These are phyloP conservation scores for Aricia artaxerxes DNA, from an alignment of 2,888 invertebrate genomes.

Conservation along the genomic window DNA sequence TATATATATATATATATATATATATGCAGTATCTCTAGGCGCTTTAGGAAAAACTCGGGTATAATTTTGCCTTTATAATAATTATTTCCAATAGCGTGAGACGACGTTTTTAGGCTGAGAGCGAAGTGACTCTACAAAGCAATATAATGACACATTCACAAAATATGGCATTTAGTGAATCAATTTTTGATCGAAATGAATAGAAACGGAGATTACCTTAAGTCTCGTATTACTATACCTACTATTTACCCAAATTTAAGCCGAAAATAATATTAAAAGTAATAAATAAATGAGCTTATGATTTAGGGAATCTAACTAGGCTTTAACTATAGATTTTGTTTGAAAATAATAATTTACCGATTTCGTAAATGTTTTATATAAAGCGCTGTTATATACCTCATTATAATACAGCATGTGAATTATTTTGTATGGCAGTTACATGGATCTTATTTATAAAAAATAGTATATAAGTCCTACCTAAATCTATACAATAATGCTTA, in stretches of 20 bases:
- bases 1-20: too few species aligned
- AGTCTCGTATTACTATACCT: conserved; percentile 35
- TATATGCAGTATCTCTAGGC: too few species aligned
- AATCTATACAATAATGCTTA: conserved; percentile 1
- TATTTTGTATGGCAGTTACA: conserved; percentile 21
- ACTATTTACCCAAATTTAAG: conserved; percentile 35
- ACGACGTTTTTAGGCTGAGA: too few species aligned
- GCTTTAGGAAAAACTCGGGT: too few species aligned
- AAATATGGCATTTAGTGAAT: background rate
- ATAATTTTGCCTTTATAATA: too few species aligned
- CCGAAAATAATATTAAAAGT: conserved; percentile 37
- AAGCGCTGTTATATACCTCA: conserved; percentile 70
- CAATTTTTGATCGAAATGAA: background rate
- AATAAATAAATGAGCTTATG: conserved; percentile 67
- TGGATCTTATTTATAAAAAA: background rate
- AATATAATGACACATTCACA: too few species aligned
- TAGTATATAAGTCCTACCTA: conserved; percentile 13
- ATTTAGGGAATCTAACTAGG: conserved; percentile 66
- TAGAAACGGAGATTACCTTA: background rate
- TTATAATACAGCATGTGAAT: conserved; percentile 54
- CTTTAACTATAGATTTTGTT: conserved; percentile 54
- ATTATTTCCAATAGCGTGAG: too few species aligned
- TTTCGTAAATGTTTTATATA: conserved; percentile 55
- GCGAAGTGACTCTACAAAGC: background rate
- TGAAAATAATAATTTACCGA: conserved; percentile 49